Evolutionary conservation across 2,113 vertebrate species (phyloP), one percentile per base, ranked within the genome.

Genomic region (Mugil cephalus): DNA sequence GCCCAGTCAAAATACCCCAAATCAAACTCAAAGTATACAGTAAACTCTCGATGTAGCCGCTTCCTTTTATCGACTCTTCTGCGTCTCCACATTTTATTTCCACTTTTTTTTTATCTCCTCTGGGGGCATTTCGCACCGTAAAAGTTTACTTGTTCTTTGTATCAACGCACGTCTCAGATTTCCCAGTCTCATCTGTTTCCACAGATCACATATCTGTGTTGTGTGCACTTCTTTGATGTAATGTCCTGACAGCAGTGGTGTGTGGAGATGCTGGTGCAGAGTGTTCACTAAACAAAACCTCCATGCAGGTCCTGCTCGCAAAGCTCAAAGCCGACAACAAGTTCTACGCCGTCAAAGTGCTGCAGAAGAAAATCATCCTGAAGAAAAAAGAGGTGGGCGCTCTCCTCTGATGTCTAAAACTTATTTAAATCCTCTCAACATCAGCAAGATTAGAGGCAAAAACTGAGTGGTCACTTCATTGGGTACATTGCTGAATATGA

Each of bases 321-420:
- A 99, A 99, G 75, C 95, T 89, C 70, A 99, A 98, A 90, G 95
- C 95, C 0, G 96, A 98, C 0, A 95, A 93, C 50, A 96, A 88
- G 6, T 99, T 98, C 87, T 98, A 98, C 1, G 98, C 98, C 0
- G 95, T 99, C 53, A 99, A 99, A 87, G 98, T 99, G 79, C 91
- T 99, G 78, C 97, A 99, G 89, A 99, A 99, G 92, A 99, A 99
- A 90, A 95, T 96, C 36, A 97, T 99, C 63, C 91, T 99, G 54
- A 98, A 99, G 95, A 97, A 96, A 68, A 98, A 99, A 82, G 98
- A 99, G 97, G 97, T 99, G 90, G 66, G 88, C 38, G 24, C n/a
- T n/a, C 2, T 4, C 12, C 7, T 30, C 10, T 13, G 42, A 8
- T 15, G 38, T 24, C 21, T 17, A 17, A 15, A 15, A 47, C 1